These are phyloP conservation scores for Temnothorax nylanderi DNA, from an alignment of 1,140 invertebrate genomes.

Conservation along the genomic window DNA sequence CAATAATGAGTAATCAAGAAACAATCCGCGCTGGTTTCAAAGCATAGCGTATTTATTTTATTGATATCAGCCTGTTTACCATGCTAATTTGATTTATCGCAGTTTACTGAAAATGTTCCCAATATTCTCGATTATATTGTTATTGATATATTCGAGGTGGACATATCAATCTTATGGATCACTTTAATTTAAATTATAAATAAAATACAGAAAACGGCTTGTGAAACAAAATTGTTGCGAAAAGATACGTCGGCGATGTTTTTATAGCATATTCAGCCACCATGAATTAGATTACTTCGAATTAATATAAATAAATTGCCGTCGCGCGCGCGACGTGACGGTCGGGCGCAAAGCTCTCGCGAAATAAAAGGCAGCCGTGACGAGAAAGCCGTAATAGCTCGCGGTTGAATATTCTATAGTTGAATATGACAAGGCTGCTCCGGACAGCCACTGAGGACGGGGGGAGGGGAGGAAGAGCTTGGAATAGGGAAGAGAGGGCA, in stretches of 20 bases:
- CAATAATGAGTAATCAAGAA: not conserved
- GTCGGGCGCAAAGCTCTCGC: conserved; percentile 23
- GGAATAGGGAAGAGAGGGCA: not conserved
- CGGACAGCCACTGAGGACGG: conserved; percentile 20
- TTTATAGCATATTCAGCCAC: conserved; percentile 22
- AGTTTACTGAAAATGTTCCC: not conserved
- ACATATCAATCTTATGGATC: not conserved
- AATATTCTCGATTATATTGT: not conserved
- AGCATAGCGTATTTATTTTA: not conserved
- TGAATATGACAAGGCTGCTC: conserved; percentile 56
- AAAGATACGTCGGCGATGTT: conserved; percentile 27
- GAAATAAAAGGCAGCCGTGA: conserved; percentile 55
- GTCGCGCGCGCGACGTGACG: conserved; percentile 19
- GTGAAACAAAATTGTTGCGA: conserved; percentile 6
- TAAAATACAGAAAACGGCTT: not conserved
- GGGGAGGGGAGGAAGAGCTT: not conserved
- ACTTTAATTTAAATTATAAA: conserved; percentile 3
- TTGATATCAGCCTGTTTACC: conserved; percentile 16
- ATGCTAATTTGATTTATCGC: not conserved
- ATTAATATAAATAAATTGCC: conserved; percentile 59
- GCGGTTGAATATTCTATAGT: conserved; percentile 60
- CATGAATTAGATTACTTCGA: conserved; percentile 41
- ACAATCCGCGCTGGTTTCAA: not conserved
- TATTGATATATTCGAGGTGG: not conserved
- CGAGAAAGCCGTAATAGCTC: conserved; percentile 51